Conservation (phyloP, 2,797 vertebrate species). For the Sphenopsis melanotis region DNA sequence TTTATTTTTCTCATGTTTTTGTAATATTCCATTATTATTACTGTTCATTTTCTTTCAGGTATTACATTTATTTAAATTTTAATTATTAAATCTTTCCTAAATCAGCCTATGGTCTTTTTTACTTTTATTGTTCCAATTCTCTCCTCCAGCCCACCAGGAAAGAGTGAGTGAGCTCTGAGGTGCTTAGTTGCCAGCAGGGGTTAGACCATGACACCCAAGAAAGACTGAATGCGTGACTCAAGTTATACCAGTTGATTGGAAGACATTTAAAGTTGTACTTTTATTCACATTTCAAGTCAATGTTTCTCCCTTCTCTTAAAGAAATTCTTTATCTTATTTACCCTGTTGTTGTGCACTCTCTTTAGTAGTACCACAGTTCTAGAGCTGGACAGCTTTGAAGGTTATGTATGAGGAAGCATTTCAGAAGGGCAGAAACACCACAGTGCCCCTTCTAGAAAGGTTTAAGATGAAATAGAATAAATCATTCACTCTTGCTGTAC, state of each 20-base stretch:
- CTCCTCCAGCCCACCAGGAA: neutral
- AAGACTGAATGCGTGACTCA: accelerated
- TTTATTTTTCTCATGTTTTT: neutral
- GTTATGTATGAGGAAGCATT: neutral
- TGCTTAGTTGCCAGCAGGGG: neutral
- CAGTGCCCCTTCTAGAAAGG: neutral
- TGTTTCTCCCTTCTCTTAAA: neutral
- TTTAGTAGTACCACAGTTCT: neutral
- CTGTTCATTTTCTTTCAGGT: neutral
- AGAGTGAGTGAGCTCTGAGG: neutral
- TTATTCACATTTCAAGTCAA: neutral
- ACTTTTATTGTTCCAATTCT: neutral
- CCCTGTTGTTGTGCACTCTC: accelerated
- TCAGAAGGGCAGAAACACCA: neutral
- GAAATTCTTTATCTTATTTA: neutral
- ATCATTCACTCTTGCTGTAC: neutral
- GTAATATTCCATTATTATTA: neutral
- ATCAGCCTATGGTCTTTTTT: neutral
- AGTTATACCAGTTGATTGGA: neutral
- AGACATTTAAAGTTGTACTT: neutral
- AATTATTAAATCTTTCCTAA: neutral
- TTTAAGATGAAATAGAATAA: neutral
- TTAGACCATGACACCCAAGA: neutral
- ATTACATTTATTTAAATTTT: neutral
- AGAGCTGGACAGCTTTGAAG: neutral